Conservation (phyloP, 2,113 vertebrate genomes). For the Spea multiplicata region DNA sequence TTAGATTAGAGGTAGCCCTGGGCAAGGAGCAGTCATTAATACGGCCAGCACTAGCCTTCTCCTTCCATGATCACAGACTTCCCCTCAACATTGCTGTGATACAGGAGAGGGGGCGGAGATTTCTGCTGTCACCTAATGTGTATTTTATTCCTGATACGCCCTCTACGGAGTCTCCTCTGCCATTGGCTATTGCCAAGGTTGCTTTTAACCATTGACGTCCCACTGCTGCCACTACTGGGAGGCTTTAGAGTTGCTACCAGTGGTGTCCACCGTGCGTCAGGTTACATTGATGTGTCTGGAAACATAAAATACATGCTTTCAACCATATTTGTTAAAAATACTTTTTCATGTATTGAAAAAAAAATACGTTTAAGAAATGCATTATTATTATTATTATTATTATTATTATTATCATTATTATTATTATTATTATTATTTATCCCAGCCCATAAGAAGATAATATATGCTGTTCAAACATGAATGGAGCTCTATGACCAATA, state of each 20-base stretch:
- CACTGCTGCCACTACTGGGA: not conserved
- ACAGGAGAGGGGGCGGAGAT: conserved; percentile 54
- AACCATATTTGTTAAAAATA: no score
- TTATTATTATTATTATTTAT: no score
- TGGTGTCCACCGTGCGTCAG: not conserved
- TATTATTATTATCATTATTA: no score
- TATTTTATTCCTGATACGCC: conserved; percentile 58
- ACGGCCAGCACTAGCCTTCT: conserved; percentile 56
- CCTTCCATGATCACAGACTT: conserved; percentile 54
- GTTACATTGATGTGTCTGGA: not conserved
- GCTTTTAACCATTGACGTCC: conserved; percentile 16
- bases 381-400: no score
- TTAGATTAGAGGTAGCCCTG: conserved; percentile 53
- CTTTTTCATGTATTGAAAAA: no score
- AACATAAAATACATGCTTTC: no score
- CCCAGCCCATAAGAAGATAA: no score
- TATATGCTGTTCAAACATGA: no score
- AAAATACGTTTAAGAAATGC: no score
- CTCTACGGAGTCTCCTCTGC: conserved; percentile 48
- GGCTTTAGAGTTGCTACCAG: not conserved
- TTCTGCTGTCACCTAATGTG: conserved; percentile 59
- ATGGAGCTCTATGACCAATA: no score
- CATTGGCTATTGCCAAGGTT: conserved; percentile 52
- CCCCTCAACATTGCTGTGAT: conserved; percentile 52
- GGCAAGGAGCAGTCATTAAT: conserved; percentile 12